Evolutionary conservation across 2,797 vertebrate genomes (phyloP).

Genomic region (Hippocampus kuda): DNA sequence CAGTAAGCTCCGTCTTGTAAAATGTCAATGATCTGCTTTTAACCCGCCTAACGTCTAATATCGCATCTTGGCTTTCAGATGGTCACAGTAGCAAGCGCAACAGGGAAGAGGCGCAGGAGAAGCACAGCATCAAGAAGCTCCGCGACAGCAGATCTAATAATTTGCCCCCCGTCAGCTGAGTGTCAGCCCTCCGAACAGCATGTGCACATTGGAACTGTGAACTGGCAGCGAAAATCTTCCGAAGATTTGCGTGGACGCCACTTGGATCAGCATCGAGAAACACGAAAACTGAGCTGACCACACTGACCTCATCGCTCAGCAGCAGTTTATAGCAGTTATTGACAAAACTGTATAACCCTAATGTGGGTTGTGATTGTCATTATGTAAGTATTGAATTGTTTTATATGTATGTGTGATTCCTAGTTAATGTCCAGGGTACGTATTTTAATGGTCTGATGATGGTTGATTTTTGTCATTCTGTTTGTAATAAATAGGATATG

Average conservation of each 20-base stretch:
- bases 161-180: conserved; percentile 4
- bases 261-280: not conserved
- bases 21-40: not conserved
- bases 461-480: not conserved
- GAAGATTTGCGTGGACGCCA: not conserved
- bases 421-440: not conserved
- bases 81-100: conserved; percentile 54
- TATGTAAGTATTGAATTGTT: not conserved
- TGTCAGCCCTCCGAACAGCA: not conserved
- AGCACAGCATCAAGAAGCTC: conserved; percentile 49
- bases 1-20: conserved; percentile 40
- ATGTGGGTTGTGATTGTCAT: not conserved
- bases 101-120: conserved; percentile 28
- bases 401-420: not conserved
- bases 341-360: not conserved
- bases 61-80: conserved; percentile 44
- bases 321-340: not conserved
- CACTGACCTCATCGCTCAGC: not conserved
- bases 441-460: not conserved
- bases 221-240: not conserved
- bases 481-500: not conserved
- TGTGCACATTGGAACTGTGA: not conserved
- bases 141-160: conserved; percentile 21
- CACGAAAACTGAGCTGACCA: not conserved
- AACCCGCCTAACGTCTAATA: not conserved